These are phyloP conservation scores for Monodelphis domestica DNA, from an alignment of 2,797 vertebrate species.

Conservation along the genomic window DNA sequence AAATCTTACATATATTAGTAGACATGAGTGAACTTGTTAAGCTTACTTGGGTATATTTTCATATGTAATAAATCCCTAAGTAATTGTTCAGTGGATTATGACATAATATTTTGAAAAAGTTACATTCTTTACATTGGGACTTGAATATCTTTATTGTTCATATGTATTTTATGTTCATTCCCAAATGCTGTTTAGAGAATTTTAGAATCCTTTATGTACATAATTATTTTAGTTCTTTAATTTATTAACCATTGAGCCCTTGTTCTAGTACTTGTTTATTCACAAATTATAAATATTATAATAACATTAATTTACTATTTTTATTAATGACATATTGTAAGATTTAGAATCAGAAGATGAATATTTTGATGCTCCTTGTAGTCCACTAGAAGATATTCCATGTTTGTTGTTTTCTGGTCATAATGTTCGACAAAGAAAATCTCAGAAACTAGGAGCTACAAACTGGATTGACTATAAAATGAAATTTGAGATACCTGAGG, in stretches of 20 bases:
- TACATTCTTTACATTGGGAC: constrained; percentile 24
- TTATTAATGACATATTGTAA: constrained; percentile 66
- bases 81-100: constrained; percentile 13
- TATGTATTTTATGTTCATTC: constrained; percentile 5
- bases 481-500: constrained; percentile 94
- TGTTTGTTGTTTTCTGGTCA: constrained; percentile 78
- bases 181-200: constrained; percentile 44
- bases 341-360: constrained; percentile 95
- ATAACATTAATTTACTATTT: constrained; percentile 2
- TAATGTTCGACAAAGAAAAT: constrained; percentile 81
- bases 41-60: not conserved
- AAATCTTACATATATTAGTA: too few relatives aligned
- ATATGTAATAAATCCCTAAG: constrained; percentile 10
- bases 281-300: constrained; percentile 41
- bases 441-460: constrained; percentile 87
- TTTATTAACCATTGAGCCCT: constrained; percentile 31
- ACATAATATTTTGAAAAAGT: constrained; percentile 40
- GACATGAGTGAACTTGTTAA: not conserved
- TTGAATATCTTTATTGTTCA: constrained; percentile 23
- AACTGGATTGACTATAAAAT: constrained; percentile 93
- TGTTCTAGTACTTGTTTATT: constrained; percentile 35
- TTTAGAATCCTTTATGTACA: constrained; percentile 23
- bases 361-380: constrained; percentile 95
- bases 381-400: constrained; percentile 89
- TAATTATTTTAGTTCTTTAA: constrained; percentile 18